These are phyloP conservation scores for Caligus rogercresseyi DNA, from an alignment of 1,140 invertebrate genomes.

Conservation along the genomic window DNA sequence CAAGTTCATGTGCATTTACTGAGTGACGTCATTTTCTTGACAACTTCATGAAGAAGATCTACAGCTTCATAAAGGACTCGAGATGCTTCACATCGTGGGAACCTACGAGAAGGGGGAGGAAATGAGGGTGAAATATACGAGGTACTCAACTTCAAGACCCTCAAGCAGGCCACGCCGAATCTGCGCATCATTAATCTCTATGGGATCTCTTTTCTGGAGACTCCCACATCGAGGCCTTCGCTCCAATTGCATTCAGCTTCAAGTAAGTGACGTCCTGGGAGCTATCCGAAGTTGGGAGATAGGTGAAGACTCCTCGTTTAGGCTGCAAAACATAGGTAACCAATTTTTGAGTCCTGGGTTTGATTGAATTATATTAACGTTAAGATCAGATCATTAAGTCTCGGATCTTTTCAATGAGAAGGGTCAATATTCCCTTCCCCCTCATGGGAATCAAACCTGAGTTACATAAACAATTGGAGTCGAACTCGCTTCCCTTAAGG, in stretches of 20 bases:
- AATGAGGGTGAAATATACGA: constrained; percentile 98
- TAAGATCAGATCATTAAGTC: no score
- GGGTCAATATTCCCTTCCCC: no score
- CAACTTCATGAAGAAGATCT: constrained; percentile 97
- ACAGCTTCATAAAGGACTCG: constrained; percentile 98
- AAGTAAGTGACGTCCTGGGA: no score
- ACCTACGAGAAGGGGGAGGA: constrained; percentile 98
- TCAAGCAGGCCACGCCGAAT: constrained; percentile 90
- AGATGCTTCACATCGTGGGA: constrained; percentile 92
- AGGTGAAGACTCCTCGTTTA: no score
- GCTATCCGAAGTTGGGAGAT: no score
- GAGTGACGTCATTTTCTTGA: constrained; percentile 70
- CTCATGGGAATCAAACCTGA: no score
- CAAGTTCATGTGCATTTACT: constrained; percentile 11
- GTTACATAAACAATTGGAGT: no score
- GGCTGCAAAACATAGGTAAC: no score
- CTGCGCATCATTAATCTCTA: constrained; percentile 85
- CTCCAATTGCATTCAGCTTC: constrained; percentile 62
- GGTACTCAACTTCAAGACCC: constrained; percentile 95
- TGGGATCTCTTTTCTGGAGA: constrained; percentile 97
- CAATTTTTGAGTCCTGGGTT: no score
- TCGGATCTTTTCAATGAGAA: no score
- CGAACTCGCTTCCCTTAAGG: no score
- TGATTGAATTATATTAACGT: no score
- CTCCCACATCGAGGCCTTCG: constrained; percentile 93